Conservation (phyloP, 2,113 vertebrate species). For the Henicopernis longicauda region DNA sequence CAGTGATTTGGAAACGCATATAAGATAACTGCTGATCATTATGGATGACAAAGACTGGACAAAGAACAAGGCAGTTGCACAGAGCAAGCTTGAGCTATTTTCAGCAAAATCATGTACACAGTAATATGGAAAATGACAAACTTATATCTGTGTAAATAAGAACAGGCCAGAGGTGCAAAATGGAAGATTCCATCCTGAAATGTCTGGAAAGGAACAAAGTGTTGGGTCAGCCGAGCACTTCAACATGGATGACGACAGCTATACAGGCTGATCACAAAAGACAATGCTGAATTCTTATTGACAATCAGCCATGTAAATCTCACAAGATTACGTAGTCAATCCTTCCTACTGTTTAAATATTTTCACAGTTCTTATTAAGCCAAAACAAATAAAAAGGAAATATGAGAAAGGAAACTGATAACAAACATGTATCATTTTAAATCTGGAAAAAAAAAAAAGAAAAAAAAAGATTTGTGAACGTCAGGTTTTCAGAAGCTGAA, state of each 20-base stretch:
- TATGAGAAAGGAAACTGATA: background rate
- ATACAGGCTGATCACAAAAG: background rate
- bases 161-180: background rate
- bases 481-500: background rate
- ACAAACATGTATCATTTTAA: background rate
- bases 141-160: background rate
- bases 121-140: background rate
- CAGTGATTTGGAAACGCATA: background rate
- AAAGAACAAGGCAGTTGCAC: background rate
- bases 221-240: background rate
- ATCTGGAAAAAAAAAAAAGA: background rate
- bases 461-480: background rate
- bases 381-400: background rate
- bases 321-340: background rate
- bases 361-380: background rate
- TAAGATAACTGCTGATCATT: background rate
- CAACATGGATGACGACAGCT: background rate
- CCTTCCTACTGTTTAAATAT: conserved; percentile 17
- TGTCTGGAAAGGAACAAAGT: background rate
- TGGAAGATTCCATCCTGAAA: background rate
- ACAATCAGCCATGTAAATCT: background rate
- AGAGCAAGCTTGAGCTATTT: background rate
- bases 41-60: background rate
- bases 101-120: background rate
- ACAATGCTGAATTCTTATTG: background rate